Evolutionary conservation across 2,113 vertebrate species (phyloP).

Genomic region (Crotalus horridus): DNA sequence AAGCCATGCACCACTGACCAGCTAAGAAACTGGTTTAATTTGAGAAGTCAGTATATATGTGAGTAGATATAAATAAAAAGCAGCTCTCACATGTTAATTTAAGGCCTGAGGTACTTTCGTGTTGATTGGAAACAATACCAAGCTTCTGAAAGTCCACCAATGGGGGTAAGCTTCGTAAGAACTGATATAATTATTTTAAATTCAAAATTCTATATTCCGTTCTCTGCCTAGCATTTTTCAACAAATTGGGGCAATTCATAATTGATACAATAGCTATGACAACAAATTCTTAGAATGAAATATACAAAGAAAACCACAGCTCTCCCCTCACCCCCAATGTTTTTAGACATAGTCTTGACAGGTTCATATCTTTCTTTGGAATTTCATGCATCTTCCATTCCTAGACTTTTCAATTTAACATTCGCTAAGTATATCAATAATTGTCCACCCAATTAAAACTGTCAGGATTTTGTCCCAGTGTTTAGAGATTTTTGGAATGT

Average conservation of each 20-base stretch:
- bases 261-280: slow-evolving; percentile 16
- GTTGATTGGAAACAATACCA: slow-evolving; percentile 76
- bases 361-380: neutral
- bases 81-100: slow-evolving; percentile 61
- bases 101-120: slow-evolving; percentile 72
- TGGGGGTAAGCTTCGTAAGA: slow-evolving; percentile 55
- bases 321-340: neutral
- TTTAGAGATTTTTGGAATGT: neutral
- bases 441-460: neutral
- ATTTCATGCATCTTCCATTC: slow-evolving; percentile 6
- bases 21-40: slow-evolving; percentile 48
- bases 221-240: slow-evolving; percentile 48
- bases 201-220: slow-evolving; percentile 39
- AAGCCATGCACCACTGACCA: slow-evolving; percentile 48
- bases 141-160: slow-evolving; percentile 76
- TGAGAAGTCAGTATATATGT: slow-evolving; percentile 72
- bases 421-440: neutral
- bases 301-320: slow-evolving; percentile 15
- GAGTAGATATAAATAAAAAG: slow-evolving; percentile 62
- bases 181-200: slow-evolving; percentile 58
- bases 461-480: neutral
- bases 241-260: slow-evolving; percentile 29
- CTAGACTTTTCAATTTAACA: neutral
- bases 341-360: slow-evolving; percentile 32
- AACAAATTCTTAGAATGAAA: slow-evolving; percentile 28